These are phyloP conservation scores for Alauda arvensis DNA, from an alignment of 2,797 vertebrate species.

Conservation along the genomic window DNA sequence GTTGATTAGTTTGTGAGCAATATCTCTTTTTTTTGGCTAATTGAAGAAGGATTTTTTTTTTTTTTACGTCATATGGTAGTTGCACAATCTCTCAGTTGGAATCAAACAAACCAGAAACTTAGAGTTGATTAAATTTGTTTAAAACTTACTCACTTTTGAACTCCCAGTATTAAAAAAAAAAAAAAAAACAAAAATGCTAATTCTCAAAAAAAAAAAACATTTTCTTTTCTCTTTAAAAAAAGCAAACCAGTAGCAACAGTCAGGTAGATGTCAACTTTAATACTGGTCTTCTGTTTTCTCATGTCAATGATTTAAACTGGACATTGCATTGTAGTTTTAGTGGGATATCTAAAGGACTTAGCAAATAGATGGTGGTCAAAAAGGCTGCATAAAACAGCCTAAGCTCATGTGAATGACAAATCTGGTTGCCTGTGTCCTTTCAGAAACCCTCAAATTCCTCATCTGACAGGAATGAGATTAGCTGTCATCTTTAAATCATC, in stretches of 20 bases:
- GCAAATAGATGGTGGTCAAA: conserved; percentile 19
- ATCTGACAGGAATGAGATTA: conserved; percentile 39
- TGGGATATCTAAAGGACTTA: conserved; percentile 17
- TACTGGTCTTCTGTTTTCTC: conserved; percentile 8
- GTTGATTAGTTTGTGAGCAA: neutral
- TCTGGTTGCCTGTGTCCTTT: conserved; percentile 20
- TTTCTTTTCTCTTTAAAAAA: neutral
- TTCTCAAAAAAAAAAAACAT: neutral
- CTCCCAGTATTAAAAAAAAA: neutral
- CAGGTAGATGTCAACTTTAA: neutral
- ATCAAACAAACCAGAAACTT: neutral
- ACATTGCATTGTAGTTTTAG: neutral
- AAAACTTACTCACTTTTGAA: neutral
- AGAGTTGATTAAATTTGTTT: neutral
- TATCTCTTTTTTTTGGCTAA: neutral
- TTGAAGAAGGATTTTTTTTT: neutral
- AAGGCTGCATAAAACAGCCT: conserved; percentile 49
- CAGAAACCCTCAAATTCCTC: conserved; percentile 43
- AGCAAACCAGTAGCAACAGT: neutral
- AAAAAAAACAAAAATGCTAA: neutral
- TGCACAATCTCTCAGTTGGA: neutral
- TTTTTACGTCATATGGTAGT: neutral
- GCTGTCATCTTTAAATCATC: conserved; percentile 64
- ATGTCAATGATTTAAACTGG: conserved; percentile 31
- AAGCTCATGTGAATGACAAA: conserved; percentile 59